Evolutionary conservation across 37 sponge, comb jelly and placozoan genomes (phyloP).

Genomic region (Chondrosia reniformis): DNA sequence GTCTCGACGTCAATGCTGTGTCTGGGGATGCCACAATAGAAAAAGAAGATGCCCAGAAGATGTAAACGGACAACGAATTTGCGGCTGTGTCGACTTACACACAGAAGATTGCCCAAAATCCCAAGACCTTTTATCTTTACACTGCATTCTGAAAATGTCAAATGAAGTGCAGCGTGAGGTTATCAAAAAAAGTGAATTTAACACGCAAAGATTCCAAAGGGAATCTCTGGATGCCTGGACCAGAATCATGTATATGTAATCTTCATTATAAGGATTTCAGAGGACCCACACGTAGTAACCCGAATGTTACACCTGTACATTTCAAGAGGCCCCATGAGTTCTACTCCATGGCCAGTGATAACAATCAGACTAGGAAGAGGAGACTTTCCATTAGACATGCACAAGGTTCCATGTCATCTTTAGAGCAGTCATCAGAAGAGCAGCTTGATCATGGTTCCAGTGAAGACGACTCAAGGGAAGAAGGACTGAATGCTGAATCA

Average conservation of each 20-base stretch:
- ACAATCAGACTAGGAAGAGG: too few species aligned
- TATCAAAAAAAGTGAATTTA: conserved; percentile 5
- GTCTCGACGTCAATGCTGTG: conserved; percentile 33
- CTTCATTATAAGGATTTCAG: conserved; percentile 19
- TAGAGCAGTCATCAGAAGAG: too few species aligned
- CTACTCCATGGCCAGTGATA: background rate
- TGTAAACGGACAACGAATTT: background rate
- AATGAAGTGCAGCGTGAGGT: background rate
- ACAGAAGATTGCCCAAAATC: conserved; percentile 13
- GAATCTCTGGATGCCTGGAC: conserved; percentile 5
- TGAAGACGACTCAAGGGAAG: too few species aligned
- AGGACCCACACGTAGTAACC: conserved; percentile 17
- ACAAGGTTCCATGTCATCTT: too few species aligned
- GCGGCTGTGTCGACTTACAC: background rate
- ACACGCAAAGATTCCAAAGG: background rate
- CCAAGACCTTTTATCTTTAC: conserved; percentile 10
- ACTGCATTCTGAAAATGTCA: conserved; percentile 19
- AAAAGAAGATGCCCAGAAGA: conserved; percentile 36
- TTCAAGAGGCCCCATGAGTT: conserved; percentile 18
- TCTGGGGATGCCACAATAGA: conserved; percentile 33
- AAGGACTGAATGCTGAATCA: too few species aligned
- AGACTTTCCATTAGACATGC: too few species aligned
- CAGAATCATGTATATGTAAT: conserved; percentile 21
- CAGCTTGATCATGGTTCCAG: too few species aligned
- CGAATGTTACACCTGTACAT: background rate